phyloP scores from a whole-genome alignment of 2,797 vertebrate species.

The Falco naumanni region DNA sequence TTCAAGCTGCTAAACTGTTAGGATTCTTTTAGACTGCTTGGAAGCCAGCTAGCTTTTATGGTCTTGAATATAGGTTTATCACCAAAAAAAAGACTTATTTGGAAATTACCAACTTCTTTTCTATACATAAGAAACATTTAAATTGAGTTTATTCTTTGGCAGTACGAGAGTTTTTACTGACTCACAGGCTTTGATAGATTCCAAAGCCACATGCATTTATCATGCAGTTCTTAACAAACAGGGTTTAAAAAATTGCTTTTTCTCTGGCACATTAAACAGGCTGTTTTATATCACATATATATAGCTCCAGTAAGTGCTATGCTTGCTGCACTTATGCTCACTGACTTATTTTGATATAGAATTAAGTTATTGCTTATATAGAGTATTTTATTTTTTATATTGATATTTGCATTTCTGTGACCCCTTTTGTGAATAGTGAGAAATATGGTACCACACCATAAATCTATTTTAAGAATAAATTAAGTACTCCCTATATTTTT shows the following conservation, averaged over 20 bases:
- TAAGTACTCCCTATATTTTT: background rate
- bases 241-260: background rate
- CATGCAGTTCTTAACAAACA: background rate
- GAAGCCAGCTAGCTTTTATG: background rate
- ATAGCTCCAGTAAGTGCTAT: background rate
- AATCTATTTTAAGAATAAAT: background rate
- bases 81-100: background rate
- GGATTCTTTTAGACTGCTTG: background rate
- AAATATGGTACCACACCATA: background rate
- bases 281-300: background rate
- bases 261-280: background rate
- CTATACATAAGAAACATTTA: background rate
- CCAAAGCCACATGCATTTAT: background rate
- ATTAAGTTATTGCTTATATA: conserved; percentile 3
- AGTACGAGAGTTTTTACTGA: background rate
- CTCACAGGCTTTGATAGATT: background rate
- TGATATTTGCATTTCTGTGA: background rate
- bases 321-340: background rate
- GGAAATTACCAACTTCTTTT: background rate
- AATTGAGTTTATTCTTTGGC: background rate
- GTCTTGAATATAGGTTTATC: background rate
- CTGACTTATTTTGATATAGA: background rate
- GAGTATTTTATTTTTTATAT: background rate
- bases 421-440: background rate
- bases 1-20: background rate